Evolutionary conservation across 2,797 vertebrate species (phyloP).

Genomic region (Myotis daubentonii): DNA sequence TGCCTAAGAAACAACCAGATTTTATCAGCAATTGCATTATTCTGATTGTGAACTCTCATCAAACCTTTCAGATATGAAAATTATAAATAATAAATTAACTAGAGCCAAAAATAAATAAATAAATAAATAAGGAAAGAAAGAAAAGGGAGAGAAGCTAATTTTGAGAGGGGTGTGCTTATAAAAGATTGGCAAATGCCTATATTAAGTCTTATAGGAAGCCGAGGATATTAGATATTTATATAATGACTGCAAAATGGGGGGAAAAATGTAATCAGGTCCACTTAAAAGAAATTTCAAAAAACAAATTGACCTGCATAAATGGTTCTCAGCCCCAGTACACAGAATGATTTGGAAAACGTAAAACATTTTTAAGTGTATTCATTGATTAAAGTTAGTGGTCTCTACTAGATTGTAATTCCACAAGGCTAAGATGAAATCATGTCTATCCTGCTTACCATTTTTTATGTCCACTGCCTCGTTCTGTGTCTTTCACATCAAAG

Average conservation of each 20-base stretch:
- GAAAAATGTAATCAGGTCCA: background rate
- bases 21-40: background rate
- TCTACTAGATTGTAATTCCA: background rate
- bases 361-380: too few relatives aligned
- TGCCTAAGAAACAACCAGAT: background rate
- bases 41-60: conserved; percentile 33
- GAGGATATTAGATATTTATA: background rate
- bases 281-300: background rate
- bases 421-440: background rate
- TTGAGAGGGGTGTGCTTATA: background rate
- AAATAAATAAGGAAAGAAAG: background rate
- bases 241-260: background rate
- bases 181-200: background rate
- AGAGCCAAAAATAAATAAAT: background rate
- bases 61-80: conserved; percentile 16
- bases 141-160: background rate
- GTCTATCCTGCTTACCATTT: background rate
- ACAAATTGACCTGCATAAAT: background rate
- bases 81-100: background rate
- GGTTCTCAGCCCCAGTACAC: background rate
- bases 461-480: background rate
- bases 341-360: background rate
- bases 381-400: conserved; percentile 1
- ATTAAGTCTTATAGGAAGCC: background rate
- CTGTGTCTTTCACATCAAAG: background rate